These are phyloP conservation scores for Xanthorhoe designata DNA, from an alignment of 2,888 invertebrate genomes.

Conservation along the genomic window DNA sequence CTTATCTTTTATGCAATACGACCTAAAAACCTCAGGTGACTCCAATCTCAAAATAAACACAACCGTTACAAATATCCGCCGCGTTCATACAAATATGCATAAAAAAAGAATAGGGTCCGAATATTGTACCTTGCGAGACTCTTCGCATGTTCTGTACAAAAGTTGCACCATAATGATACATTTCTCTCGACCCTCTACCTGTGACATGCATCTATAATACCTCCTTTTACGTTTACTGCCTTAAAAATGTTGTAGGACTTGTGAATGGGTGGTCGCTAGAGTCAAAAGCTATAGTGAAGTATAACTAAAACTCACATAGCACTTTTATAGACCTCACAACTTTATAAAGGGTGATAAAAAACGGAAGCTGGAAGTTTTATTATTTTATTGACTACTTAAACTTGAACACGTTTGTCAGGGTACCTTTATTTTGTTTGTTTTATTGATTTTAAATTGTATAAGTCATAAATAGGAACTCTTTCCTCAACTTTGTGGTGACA, in stretches of 20 bases:
- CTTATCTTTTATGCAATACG: background rate
- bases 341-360: conserved; percentile 39
- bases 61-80: conserved; percentile 42
- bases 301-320: conserved; percentile 45
- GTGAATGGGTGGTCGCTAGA: conserved; percentile 68
- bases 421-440: conserved; percentile 10
- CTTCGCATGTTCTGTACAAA: conserved; percentile 82
- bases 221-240: conserved; percentile 56
- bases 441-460: conserved; percentile 1
- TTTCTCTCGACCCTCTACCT: conserved; percentile 82
- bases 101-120: conserved; percentile 65
- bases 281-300: conserved; percentile 57
- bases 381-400: conserved; percentile 16
- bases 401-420: conserved; percentile 1
- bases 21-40: conserved; percentile 31
- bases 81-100: conserved; percentile 40
- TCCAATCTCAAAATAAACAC: conserved; percentile 35
- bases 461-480: background rate
- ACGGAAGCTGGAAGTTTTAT: conserved; percentile 38
- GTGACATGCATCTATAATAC: conserved; percentile 68
- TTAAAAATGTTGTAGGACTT: conserved; percentile 48
- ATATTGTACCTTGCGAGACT: conserved; percentile 70
- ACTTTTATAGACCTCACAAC: conserved; percentile 40
- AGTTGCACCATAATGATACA: conserved; percentile 81
- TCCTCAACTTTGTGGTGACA: background rate